Evolutionary conservation across 2,113 vertebrate genomes (phyloP), one percentile per base, ranked within the genome.

Genomic region (Tachysurus vachellii): DNA sequence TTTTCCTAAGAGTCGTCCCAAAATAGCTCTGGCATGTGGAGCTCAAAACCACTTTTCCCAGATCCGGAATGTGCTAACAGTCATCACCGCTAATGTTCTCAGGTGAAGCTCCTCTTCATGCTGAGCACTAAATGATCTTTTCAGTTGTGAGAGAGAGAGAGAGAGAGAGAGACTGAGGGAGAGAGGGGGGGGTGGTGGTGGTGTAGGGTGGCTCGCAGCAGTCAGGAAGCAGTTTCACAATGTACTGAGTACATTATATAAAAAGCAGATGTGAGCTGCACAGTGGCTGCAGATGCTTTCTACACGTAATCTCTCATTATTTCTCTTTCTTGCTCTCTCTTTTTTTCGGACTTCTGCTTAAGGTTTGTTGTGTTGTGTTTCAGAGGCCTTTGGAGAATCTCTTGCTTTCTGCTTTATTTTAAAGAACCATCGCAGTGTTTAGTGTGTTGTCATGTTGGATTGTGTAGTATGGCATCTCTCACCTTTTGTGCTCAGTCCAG

Each of bases 211-310:
- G 62, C 68, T 66, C 17, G 71, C 66, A 88, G 88, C 82, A 71
- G 88, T 56, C 62, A 53, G 86, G 82, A 91, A 92, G 89, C 86
- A 88, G 88, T 91, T 90, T 93, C 91, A 92, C 91, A 94, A 91
- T 92, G 91, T 92, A 94, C 94, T 81, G 86, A 95, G 93, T 93
- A 95, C 93, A 93, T 93, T 85, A 94, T 93, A 95, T 95, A 92
- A 93, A 89, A 95, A 95, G 93, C 94, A 95, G 94, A 95, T 94
- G 94, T 94, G 91, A 80, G 54, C 47, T 89, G 90, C 89, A 86
- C 54, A 93, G 92, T 87, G 92, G 93, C 92, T 95, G 92, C 92
- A 94, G 92, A 93, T 94, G 93, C 92, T 94, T 94, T 94, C 93
- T 91, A 86, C 90, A 93, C 92, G 93, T 90, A 91, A 92, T 92